Base-by-base conservation (phyloP, 2,888 invertebrate genomes). In the Reticulitermes lucifugus region DNA sequence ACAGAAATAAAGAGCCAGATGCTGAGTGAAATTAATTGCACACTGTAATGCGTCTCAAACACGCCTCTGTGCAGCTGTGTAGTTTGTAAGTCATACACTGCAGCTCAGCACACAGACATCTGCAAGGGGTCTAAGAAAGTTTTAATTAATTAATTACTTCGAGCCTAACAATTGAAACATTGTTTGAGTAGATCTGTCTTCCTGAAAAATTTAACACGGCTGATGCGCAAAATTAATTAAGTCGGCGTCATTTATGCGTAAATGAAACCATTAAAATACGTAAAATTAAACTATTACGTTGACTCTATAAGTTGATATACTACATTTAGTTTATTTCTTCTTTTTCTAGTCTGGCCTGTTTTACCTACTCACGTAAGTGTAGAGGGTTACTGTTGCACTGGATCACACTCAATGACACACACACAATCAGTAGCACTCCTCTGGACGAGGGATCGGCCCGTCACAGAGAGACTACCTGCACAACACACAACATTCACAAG, bases 111-210 rank as follows among this genome's bases (percentile, higher is more conserved):
- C 12, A 60, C 9, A 60, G 60, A n/a, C 4, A 60, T 21, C 21
- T 25, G 77, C 22, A n/a, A 77, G 51, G 51, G 9, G 22, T n/a
- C 22, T 51, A 77, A 77, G 77, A 77, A 77, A 46, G 77, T 77
- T 77, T 77, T 77, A 77, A 77, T 77, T 77, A 77, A 77, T 77
- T 35, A 77, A 77, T 43, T 77, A 51, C 75, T 14, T 25, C 77
- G 7, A 25, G 46, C 77, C 41, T 77, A 22, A 77, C 77, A 43
- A 77, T 77, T 51, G 51, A 77, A 41, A 22, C 60, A 21, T 60
- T 60, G 60, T 60, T 60, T 60, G 60, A 60, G 18, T 21, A 22
- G 60, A 21, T 21, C 60, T 21, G n/a, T 60, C 21, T 21, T 60
- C 18, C 60, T 60, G 60, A 60, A 65, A 65, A n/a, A n/a, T 65